Conservation (phyloP, 1,140 invertebrate species). For the Drosophila parabipectinata region DNA sequence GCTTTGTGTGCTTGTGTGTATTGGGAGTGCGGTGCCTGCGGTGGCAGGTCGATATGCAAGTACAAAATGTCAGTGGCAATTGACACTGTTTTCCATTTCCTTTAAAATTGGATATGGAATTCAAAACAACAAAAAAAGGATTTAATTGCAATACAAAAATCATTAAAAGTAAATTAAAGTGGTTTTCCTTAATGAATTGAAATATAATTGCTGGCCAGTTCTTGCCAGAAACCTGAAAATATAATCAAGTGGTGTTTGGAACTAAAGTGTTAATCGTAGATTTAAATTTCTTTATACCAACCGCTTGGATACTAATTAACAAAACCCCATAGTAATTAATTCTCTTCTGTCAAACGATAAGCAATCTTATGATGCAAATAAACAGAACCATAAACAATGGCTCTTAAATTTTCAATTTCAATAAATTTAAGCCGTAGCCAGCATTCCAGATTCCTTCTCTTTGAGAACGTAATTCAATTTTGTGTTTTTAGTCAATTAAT, state of each 20-base stretch:
- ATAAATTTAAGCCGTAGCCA: slow-evolving; percentile 7
- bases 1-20: neutral
- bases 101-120: neutral
- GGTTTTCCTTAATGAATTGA: neutral
- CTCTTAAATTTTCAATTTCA: slow-evolving; percentile 21
- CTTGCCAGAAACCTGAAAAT: too few species aligned
- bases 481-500: slow-evolving; percentile 50
- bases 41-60: neutral
- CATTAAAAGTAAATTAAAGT: neutral
- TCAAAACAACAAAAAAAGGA: neutral
- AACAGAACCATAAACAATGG: neutral
- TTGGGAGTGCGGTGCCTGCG: neutral
- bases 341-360: neutral
- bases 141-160: neutral
- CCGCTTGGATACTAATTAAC: neutral
- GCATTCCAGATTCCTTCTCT: neutral
- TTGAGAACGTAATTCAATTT: slow-evolving; percentile 29
- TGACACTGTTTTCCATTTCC: neutral
- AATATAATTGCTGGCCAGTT: neutral
- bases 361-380: neutral
- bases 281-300: too few species aligned
- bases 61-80: slow-evolving; percentile 1
- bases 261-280: too few species aligned
- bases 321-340: neutral
- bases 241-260: too few species aligned